Evolutionary conservation across 2,797 vertebrate species (phyloP).

Genomic region (Lophura swinhoii): DNA sequence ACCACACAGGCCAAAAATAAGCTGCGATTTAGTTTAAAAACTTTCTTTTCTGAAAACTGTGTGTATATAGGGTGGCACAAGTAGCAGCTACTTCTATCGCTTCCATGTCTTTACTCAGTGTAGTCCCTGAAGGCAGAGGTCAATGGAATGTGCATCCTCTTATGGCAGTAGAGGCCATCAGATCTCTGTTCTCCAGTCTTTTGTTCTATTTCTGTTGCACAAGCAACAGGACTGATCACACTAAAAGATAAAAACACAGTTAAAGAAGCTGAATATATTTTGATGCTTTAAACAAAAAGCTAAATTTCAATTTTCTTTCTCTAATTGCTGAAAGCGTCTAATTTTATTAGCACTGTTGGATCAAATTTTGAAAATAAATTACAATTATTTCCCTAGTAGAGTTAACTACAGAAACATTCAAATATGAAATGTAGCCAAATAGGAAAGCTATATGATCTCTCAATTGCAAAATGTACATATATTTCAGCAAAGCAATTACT

Average conservation of each 20-base stretch:
- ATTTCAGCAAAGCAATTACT: not conserved
- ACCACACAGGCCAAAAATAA: not conserved
- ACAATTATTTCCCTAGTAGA: not conserved
- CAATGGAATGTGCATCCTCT: not conserved
- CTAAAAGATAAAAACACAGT: not conserved
- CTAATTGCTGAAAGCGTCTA: not conserved
- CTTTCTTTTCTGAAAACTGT: not conserved
- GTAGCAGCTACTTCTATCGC: not conserved
- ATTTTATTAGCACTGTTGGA: not conserved
- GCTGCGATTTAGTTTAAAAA: not conserved
- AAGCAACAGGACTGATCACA: not conserved
- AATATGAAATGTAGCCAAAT: not conserved
- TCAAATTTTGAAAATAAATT: no score
- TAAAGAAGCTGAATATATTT: not conserved
- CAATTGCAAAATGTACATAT: not conserved
- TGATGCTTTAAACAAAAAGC: constrained; percentile 6
- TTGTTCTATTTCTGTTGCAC: not conserved
- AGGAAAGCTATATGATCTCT: not conserved
- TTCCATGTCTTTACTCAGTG: not conserved
- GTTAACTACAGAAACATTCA: not conserved
- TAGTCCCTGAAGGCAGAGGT: not conserved
- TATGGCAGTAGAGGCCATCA: not conserved
- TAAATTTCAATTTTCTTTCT: not conserved
- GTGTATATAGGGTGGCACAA: not conserved
- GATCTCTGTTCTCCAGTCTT: not conserved